Evolutionary conservation across 2,797 vertebrate species (phyloP).

Genomic region (Vespertilio murinus): DNA sequence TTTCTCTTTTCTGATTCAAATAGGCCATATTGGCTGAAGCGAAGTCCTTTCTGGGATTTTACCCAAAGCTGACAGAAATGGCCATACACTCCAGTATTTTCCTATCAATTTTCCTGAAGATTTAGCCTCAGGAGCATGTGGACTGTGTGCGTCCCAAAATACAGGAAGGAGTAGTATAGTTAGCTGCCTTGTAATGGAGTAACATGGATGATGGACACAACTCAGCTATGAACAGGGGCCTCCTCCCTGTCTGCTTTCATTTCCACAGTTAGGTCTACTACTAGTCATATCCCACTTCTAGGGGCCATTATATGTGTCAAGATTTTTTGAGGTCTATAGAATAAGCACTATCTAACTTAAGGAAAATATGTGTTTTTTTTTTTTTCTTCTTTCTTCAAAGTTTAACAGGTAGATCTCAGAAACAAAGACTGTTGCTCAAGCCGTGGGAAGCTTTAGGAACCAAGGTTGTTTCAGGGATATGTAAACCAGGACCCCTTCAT

Average conservation of each 20-base stretch:
- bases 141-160: neutral
- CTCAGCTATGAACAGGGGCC: neutral
- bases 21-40: neutral
- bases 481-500: neutral
- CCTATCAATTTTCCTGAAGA: neutral
- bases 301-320: neutral
- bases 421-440: neutral
- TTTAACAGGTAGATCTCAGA: neutral
- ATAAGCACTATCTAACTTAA: neutral
- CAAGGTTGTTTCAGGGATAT: neutral
- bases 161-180: neutral
- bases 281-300: neutral
- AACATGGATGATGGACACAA: neutral
- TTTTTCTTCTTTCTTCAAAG: too few relatives aligned
- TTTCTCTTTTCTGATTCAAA: neutral
- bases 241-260: neutral
- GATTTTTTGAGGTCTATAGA: neutral
- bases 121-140: neutral
- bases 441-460: neutral
- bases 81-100: neutral
- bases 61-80: constrained; percentile 22
- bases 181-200: neutral
- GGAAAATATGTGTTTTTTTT: neutral
- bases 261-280: neutral
- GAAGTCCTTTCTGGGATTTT: constrained; percentile 21